These are phyloP conservation scores for Physocephala rufipes DNA, from an alignment of 2,888 invertebrate genomes.

Conservation along the genomic window DNA sequence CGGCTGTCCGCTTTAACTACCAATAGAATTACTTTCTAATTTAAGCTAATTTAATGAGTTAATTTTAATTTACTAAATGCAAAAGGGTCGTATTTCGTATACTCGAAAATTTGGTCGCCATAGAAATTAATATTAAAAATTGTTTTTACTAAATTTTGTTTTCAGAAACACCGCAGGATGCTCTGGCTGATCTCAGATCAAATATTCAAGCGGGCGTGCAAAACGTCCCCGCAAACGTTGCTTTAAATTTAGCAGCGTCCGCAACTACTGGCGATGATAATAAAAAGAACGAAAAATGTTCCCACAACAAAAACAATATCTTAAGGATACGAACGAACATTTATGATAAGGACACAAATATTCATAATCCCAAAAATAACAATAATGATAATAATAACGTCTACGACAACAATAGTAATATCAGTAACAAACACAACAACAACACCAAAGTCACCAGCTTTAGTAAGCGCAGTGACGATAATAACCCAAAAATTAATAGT, in stretches of 20 bases:
- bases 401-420: not conserved
- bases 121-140: no score
- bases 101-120: no score
- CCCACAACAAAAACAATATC: slow-evolving; percentile 15
- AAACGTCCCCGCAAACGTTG: slow-evolving; percentile 34
- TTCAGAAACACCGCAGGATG: slow-evolving; percentile 15
- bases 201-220: not conserved
- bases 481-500: not conserved
- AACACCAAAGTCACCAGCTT: not conserved
- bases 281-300: slow-evolving; percentile 30
- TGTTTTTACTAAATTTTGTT: not conserved
- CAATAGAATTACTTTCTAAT: not conserved
- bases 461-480: not conserved
- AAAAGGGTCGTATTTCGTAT: no score
- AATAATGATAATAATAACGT: slow-evolving; percentile 20
- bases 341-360: slow-evolving; percentile 26
- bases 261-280: slow-evolving; percentile 40
- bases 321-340: slow-evolving; percentile 32
- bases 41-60: no score
- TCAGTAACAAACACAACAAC: slow-evolving; percentile 5
- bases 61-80: no score
- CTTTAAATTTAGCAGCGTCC: slow-evolving; percentile 47
- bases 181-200: not conserved
- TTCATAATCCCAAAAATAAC: slow-evolving; percentile 22
- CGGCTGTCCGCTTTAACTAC: not conserved